phyloP scores from a whole-genome alignment of 2,113 vertebrate species.

The Pseudonaja textilis region DNA sequence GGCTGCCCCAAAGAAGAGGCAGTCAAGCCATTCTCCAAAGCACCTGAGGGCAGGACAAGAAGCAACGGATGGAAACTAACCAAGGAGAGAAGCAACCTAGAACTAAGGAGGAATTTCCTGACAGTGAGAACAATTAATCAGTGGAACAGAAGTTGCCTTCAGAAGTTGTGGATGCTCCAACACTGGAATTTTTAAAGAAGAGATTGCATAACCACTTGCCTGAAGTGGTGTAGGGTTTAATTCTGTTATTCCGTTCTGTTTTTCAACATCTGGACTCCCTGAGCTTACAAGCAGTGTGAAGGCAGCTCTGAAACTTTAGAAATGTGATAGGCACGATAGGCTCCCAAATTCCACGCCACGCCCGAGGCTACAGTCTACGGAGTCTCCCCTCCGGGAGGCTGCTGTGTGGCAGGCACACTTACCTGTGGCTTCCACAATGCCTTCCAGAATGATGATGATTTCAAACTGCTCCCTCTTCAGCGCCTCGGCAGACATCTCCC shows the following conservation, averaged over 20 bases:
- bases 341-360: too few relatives aligned
- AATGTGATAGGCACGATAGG: not conserved
- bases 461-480: conserved; percentile 75
- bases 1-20: not conserved
- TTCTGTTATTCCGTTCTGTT: not conserved
- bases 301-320: too few relatives aligned
- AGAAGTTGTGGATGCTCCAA: accelerated
- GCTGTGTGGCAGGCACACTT: not conserved
- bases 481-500: conserved; percentile 71
- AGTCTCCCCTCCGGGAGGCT: accelerated
- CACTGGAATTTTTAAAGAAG: not conserved
- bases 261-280: not conserved
- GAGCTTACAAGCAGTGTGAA: not conserved
- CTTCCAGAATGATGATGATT: conserved; percentile 83
- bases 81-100: not conserved
- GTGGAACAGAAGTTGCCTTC: not conserved
- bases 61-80: accelerated
- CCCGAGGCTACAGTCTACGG: accelerated
- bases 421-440: conserved; percentile 84
- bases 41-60: not conserved
- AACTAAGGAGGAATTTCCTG: not conserved
- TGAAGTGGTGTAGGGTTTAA: not conserved
- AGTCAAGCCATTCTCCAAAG: not conserved
- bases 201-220: not conserved
- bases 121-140: not conserved